Evolutionary conservation across 2,797 vertebrate genomes (phyloP).

Genomic region (Enteromius unitaeniatus): DNA sequence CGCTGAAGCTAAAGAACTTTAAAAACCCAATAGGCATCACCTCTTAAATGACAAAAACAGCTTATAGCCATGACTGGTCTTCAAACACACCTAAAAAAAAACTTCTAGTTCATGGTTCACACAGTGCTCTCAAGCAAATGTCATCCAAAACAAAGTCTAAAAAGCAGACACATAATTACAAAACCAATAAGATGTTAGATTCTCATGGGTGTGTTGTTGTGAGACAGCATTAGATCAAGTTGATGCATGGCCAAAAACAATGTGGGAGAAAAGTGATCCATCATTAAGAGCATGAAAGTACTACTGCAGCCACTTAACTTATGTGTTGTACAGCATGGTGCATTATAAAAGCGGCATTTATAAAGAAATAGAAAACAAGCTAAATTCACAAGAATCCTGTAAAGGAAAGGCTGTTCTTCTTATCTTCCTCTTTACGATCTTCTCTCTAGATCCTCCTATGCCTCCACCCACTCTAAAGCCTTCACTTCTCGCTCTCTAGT

Average conservation of each 20-base stretch:
- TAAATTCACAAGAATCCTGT: background rate
- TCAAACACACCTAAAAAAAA: conserved; percentile 9
- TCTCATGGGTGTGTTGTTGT: background rate
- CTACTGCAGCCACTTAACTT: background rate
- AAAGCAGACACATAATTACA: background rate
- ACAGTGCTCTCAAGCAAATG: background rate
- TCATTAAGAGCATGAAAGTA: background rate
- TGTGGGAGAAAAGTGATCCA: conserved; percentile 7
- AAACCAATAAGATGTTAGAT: background rate
- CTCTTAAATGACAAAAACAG: background rate
- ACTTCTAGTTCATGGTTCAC: background rate
- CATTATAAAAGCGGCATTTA: conserved; percentile 2
- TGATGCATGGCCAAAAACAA: conserved; percentile 11
- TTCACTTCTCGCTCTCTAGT: conserved; percentile 50
- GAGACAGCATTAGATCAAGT: background rate
- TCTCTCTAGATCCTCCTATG: background rate
- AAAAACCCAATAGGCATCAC: background rate
- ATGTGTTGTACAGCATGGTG: background rate
- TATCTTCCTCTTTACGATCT: background rate
- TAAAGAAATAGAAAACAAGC: background rate
- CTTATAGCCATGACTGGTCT: background rate
- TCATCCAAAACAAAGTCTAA: background rate
- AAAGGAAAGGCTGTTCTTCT: conserved; percentile 8
- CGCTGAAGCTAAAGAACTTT: background rate
- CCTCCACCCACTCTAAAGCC: conserved; percentile 31